Percentiles rank a stretch among this genome's conserved stretches.
Conservation (phyloP, 64 coral and sea anemone species). For the Actinia equina region DNA sequence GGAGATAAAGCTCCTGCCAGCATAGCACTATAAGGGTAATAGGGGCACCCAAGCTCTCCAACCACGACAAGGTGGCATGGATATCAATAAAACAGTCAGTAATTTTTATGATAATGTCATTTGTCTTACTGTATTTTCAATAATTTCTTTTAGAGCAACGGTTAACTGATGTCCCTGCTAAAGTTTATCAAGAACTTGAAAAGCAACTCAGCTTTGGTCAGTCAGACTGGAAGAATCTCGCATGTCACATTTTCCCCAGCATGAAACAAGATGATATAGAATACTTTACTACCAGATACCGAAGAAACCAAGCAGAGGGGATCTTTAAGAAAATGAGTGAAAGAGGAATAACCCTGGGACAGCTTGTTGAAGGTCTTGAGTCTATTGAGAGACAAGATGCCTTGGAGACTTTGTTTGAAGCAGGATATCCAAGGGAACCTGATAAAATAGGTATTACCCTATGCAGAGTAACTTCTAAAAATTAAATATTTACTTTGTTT, state of each 20-base stretch:
- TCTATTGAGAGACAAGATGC: slow-evolving; percentile 7
- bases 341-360: not conserved
- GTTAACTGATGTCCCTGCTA: not conserved
- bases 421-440: not conserved
- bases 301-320: not conserved
- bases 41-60: too few relatives aligned
- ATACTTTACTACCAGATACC: not conserved
- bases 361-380: not conserved
- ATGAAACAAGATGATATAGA: not conserved
- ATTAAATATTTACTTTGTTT: too few relatives aligned
- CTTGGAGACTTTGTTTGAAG: not conserved
- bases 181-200: slow-evolving; percentile 7
- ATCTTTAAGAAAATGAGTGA: slow-evolving; percentile 5
- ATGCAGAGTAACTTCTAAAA: too few relatives aligned
- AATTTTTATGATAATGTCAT: too few relatives aligned
- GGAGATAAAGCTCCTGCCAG: too few relatives aligned
- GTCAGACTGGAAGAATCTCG: not conserved
- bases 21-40: too few relatives aligned
- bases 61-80: too few relatives aligned
- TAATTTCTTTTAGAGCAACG: not conserved
- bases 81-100: too few relatives aligned
- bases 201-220: not conserved
- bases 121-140: not conserved
- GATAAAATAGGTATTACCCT: slow-evolving; percentile 1
- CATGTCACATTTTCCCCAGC: not conserved